These are phyloP conservation scores for Dasypogon diadema DNA, from an alignment of 2,888 invertebrate genomes.

Conservation along the genomic window DNA sequence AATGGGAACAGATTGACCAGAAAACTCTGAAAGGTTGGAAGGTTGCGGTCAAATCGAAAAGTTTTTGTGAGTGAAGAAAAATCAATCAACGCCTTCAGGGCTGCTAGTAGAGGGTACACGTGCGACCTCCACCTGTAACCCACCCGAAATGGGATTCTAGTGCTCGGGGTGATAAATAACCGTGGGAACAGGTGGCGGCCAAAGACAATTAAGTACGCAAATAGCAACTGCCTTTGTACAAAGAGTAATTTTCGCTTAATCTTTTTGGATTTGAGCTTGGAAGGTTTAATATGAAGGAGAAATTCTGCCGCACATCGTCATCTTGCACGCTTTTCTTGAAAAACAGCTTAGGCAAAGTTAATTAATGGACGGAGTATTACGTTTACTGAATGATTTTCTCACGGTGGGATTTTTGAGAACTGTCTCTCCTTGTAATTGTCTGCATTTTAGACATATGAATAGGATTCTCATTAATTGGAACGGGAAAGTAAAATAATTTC, in stretches of 20 bases:
- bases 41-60: conserved; percentile 20
- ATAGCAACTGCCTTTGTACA: neutral
- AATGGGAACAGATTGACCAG: neutral
- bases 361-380: too few relatives aligned
- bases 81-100: conserved; percentile 5
- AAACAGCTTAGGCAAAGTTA: too few relatives aligned
- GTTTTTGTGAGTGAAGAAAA: conserved; percentile 4
- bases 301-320: neutral
- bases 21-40: neutral
- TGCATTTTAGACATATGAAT: too few relatives aligned
- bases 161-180: conserved; percentile 38
- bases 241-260: conserved; percentile 2
- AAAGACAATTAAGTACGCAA: too few relatives aligned
- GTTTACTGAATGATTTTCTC: too few relatives aligned
- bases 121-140: conserved; percentile 24
- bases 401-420: too few relatives aligned
- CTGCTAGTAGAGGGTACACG: neutral
- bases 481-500: too few relatives aligned
- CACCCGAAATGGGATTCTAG: neutral
- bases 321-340: neutral
- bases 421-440: too few relatives aligned
- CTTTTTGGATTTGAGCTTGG: neutral
- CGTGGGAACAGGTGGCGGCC: conserved; percentile 28
- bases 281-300: conserved; percentile 13
- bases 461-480: too few relatives aligned